Evolutionary conservation across 2,113 vertebrate genomes (phyloP), one percentile per base, ranked within the genome.

Genomic region (Callipepla californica): DNA sequence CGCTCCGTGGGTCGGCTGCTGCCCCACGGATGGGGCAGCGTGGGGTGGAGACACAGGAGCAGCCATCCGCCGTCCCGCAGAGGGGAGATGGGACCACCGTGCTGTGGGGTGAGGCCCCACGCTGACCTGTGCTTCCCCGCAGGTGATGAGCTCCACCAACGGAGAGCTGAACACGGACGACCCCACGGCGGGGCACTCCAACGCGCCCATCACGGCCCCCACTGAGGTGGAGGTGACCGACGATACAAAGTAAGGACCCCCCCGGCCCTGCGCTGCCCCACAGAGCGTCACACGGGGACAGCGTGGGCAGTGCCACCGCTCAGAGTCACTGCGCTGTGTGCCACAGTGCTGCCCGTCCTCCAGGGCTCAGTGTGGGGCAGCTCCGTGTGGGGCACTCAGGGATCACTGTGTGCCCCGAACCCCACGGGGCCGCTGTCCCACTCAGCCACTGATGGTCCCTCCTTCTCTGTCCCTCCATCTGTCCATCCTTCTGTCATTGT

Each of bases 121-220:
- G 0, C 63, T 81, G 86, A 85, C n/a, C 0, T 61, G 57, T 2
- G 0, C 66, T 69, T 47, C 44, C 11, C 88, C 53, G 2, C 97
- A 99, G 99, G 99, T 99, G 93, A 98, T 99, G 98, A 99, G 99
- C 97, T 99, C 99, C 81, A 99, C 99, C 48, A 99, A 99, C 2
- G 99, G 99, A 18, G 99, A 99, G 97, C 97, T 99, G 97, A 99
- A 99, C 94, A 98, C 99, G 0, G 99, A 99, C 0, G 99, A 99
- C 95, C 99, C 99, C 14, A 99, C 99, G 1, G 99, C 99, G 4
- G 99, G 98, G 95, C 99, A 99, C 96, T 99, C 99, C 72, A 99
- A 99, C 6, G 99, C 99, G 72, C 99, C 99, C 95, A 99, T 99
- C 97, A 99, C 99, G 3, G 99, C 99, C 51, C 98, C 99, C 20